Evolutionary conservation across 2,888 invertebrate species (phyloP).

Genomic region (Stenchaetothrips biformis): DNA sequence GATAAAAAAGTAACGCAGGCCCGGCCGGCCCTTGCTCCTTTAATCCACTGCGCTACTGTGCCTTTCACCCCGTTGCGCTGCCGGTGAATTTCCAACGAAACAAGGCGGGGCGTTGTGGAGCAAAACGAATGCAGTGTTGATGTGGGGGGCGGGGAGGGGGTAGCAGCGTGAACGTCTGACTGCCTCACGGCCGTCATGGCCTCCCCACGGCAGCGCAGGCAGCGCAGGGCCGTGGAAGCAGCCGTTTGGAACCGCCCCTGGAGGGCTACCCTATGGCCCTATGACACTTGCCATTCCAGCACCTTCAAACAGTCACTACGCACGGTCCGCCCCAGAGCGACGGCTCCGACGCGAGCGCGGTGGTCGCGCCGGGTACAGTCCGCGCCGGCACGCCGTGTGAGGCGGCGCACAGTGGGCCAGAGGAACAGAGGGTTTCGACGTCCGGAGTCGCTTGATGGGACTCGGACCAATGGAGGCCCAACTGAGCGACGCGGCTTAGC

Average conservation of each 20-base stretch:
- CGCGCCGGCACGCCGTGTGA: neutral
- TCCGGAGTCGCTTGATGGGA: no score
- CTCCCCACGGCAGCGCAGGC: no score
- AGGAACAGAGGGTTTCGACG: no score
- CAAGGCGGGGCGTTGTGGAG: neutral
- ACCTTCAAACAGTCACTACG: neutral
- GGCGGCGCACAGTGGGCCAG: no score
- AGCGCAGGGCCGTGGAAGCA: neutral
- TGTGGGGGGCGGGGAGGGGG: neutral
- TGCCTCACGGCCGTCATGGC: neutral
- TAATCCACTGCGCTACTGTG: neutral
- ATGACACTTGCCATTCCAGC: neutral
- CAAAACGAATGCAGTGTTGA: constrained; percentile 7
- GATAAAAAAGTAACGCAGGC: no score
- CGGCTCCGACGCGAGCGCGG: neutral
- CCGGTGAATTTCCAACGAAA: neutral
- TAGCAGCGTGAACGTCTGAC: neutral
- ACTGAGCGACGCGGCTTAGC: neutral
- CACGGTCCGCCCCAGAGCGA: neutral
- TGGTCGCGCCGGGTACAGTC: neutral
- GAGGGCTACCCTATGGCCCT: neutral
- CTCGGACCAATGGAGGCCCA: no score
- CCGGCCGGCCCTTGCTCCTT: no score
- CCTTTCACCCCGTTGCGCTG: neutral
- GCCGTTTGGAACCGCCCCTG: neutral